Percentiles rank a stretch among this genome's conserved stretches.
Conservation (phyloP, 1,140 invertebrate species). For the Cydia pomonella region DNA sequence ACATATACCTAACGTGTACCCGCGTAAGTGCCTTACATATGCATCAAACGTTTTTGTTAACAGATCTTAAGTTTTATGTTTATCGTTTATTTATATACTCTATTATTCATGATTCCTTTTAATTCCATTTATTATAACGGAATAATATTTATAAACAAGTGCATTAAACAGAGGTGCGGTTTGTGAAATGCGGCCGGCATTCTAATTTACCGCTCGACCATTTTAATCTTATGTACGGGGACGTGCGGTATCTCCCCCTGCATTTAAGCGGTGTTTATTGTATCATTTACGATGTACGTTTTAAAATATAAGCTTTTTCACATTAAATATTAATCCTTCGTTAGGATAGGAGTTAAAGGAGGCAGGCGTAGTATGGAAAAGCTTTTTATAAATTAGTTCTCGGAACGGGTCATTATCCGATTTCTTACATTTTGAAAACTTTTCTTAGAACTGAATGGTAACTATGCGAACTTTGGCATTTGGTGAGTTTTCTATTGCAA, state of each 20-base stretch:
- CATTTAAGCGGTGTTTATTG: constrained; percentile 27
- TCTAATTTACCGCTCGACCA: constrained; percentile 22
- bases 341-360: not conserved
- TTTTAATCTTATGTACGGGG: constrained; percentile 26
- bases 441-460: constrained; percentile 40
- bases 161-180: constrained; percentile 9
- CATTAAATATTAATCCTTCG: not conserved
- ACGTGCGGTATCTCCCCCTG: constrained; percentile 20
- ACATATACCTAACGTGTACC: too few species aligned
- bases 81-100: too few species aligned
- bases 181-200: constrained; percentile 17
- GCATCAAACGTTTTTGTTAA: too few species aligned
- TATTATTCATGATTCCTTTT: too few species aligned
- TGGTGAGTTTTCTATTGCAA: constrained; percentile 44
- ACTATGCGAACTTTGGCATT: constrained; percentile 44
- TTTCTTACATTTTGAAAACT: not conserved
- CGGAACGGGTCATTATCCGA: not conserved
- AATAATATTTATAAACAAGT: constrained; percentile 10
- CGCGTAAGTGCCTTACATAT: too few species aligned
- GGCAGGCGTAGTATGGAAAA: not conserved
- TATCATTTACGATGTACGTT: not conserved
- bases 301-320: not conserved
- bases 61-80: too few species aligned
- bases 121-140: too few species aligned
- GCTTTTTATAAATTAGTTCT: not conserved